These are phyloP conservation scores for Eurosta solidaginis DNA, from an alignment of 1,140 invertebrate species.

Conservation along the genomic window DNA sequence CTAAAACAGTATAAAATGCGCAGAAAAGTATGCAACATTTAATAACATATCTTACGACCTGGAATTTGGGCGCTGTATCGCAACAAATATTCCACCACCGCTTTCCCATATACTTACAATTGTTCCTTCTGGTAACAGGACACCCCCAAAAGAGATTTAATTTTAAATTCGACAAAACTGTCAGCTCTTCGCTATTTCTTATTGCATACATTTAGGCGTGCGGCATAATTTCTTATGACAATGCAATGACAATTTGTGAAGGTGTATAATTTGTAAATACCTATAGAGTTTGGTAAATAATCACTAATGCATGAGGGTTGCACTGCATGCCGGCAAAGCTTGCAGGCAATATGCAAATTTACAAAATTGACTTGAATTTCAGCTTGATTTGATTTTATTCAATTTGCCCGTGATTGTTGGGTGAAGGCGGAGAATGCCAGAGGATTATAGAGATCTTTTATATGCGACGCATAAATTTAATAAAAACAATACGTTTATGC, in stretches of 20 bases:
- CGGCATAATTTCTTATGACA: neutral
- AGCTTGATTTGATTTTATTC: slow-evolving; percentile 28
- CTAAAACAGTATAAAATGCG: no score
- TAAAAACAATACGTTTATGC: neutral
- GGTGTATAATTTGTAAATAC: no score
- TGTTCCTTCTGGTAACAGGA: no score
- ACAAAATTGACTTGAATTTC: slow-evolving; percentile 30
- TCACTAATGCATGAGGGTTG: neutral
- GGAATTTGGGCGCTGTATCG: no score
- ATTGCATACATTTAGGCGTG: neutral
- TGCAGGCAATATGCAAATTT: slow-evolving; percentile 13
- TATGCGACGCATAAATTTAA: neutral
- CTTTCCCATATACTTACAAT: no score
- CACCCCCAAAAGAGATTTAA: no score
- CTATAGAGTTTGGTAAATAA: neutral
- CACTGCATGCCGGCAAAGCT: neutral
- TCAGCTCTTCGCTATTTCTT: no score
- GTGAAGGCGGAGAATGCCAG: neutral
- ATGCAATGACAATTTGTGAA: no score
- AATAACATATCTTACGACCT: no score
- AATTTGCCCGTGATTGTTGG: slow-evolving; percentile 15
- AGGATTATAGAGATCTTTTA: neutral
- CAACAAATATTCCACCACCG: no score
- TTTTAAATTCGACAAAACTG: no score
- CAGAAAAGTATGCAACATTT: no score